These are phyloP conservation scores for Dreissena rostriformis DNA, from an alignment of 1,140 invertebrate species.

Conservation along the genomic window DNA sequence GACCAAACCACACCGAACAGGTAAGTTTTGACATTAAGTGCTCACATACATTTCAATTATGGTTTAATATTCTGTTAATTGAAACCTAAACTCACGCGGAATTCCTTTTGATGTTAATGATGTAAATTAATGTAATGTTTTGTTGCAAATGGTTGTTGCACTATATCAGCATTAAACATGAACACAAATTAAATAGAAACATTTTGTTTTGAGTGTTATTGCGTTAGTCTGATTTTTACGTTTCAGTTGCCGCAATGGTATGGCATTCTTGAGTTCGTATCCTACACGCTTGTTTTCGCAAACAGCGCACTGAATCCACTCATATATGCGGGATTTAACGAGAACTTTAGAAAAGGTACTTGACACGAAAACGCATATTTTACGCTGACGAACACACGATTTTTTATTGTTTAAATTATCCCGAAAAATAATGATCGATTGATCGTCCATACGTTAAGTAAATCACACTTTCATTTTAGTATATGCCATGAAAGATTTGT, in stretches of 20 bases:
- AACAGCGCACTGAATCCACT: slow-evolving; percentile 83
- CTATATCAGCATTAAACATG: too few species aligned
- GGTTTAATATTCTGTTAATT: too few species aligned
- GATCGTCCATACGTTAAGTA: background rate
- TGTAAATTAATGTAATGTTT: too few species aligned
- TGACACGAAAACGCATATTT: background rate
- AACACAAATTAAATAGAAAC: too few species aligned
- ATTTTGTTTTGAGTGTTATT: too few species aligned
- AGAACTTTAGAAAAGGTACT: slow-evolving; percentile 78
- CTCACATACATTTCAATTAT: too few species aligned
- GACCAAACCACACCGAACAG: too few species aligned
- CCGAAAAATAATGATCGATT: background rate
- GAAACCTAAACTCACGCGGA: too few species aligned
- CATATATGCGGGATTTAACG: slow-evolving; percentile 83
- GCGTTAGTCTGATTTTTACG: background rate
- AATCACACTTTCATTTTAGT: background rate
- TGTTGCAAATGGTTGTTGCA: too few species aligned
- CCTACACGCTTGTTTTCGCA: slow-evolving; percentile 81
- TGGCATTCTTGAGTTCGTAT: slow-evolving; percentile 77
- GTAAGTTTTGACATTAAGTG: too few species aligned
- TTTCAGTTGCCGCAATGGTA: slow-evolving; percentile 82
- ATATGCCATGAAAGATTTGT: background rate
- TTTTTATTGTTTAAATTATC: background rate
- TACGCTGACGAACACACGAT: background rate
- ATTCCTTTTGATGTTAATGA: too few species aligned